Evolutionary conservation across 2,113 vertebrate genomes (phyloP), one percentile per base, ranked within the genome.

Genomic region (Rostratula benghalensis): DNA sequence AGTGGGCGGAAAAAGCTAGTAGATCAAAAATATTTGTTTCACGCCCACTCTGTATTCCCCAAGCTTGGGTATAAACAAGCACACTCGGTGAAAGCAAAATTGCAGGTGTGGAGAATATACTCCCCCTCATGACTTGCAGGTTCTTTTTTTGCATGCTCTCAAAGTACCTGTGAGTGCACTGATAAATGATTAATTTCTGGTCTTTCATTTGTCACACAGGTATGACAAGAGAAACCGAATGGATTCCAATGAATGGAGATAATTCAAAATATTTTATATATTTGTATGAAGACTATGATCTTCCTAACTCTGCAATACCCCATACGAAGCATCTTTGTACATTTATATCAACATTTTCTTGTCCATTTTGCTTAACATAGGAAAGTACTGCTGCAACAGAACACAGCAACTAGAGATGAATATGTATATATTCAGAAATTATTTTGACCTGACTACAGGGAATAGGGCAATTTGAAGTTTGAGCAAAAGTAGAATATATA

Each of bases 221-320:
- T 76, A 82, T 95, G 71, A 63, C 54, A 83, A 82, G 78, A 94
- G 75, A 86, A 96, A 89, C 50, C 4, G 33, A 79, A 94, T 59
- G 90, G 77, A 90, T 92, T 97, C 54, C 91, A 89, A 81, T 63
- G 83, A 96, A 96, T 79, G 92, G 63, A 97, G 87, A 92, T 84
- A 33, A 88, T 65, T 68, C 86, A 90, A 97, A 96, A 80, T 85
- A 79, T 97, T 98, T 97, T 98, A 96, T 98, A 97, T 96, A 97
- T 98, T 98, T 98, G 96, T 98, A 98, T 95, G 96, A 97, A 95
- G 90, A 97, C 90, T 92, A 60, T 83, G 90, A 97, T 92, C 89
- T 89, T 97, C 85, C 85, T 53, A 91, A 82, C 84, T 82, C 89
- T 48, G 77, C 80, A 84, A 39, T 41, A 91, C 18, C 71, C 76